Conservation (phyloP, 2,888 invertebrate genomes). For the Protonemura montana region DNA sequence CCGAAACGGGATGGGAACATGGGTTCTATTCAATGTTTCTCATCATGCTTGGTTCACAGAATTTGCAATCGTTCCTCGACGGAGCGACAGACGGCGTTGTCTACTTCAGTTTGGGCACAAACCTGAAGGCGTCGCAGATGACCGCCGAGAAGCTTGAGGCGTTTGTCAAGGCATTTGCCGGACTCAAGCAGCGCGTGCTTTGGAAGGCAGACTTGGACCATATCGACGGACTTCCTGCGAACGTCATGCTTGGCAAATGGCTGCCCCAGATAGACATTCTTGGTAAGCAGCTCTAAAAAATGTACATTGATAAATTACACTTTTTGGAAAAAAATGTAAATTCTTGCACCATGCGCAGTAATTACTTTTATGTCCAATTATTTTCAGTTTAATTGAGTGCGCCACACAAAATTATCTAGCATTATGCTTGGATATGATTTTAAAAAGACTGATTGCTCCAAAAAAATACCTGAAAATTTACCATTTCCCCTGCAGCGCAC, state of each 20-base stretch:
- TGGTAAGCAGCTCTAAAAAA: slow-evolving; percentile 47
- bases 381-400: too few relatives aligned
- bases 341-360: background rate
- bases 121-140: slow-evolving; percentile 50
- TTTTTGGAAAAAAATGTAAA: too few relatives aligned
- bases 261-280: slow-evolving; percentile 54
- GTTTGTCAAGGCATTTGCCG: slow-evolving; percentile 52
- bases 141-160: slow-evolving; percentile 50
- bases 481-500: slow-evolving; percentile 58
- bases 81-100: slow-evolving; percentile 52
- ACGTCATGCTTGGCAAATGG: slow-evolving; percentile 54
- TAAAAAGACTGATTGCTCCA: background rate
- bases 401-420: too few relatives aligned
- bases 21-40: too few relatives aligned
- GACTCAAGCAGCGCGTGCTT: slow-evolving; percentile 53
- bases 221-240: slow-evolving; percentile 52
- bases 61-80: slow-evolving; percentile 51
- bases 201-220: slow-evolving; percentile 54
- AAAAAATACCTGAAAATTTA: too few relatives aligned
- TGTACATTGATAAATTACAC: too few relatives aligned
- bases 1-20: too few relatives aligned
- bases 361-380: too few relatives aligned
- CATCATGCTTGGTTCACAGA: too few relatives aligned
- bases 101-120: slow-evolving; percentile 53
- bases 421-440: too few relatives aligned